phyloP scores from a whole-genome alignment of 2,797 vertebrate genomes.

The Pipistrellus kuhlii region DNA sequence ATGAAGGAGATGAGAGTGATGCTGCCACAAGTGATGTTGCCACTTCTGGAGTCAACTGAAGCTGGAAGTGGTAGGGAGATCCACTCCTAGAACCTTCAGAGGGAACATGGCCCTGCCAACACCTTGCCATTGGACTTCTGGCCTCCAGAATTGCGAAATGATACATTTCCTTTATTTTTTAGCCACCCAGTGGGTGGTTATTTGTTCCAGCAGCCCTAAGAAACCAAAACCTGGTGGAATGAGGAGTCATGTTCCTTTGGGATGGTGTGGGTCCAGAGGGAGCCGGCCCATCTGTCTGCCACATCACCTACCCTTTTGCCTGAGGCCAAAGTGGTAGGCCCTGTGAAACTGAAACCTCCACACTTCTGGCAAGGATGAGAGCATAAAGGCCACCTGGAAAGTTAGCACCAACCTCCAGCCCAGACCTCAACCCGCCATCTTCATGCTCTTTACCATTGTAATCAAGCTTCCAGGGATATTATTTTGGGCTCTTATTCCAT shows the following conservation, averaged over 20 bases:
- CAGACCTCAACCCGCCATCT: neutral
- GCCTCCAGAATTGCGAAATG: neutral
- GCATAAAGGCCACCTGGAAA: neutral
- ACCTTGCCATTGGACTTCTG: neutral
- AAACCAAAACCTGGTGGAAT: neutral
- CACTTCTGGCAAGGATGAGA: neutral
- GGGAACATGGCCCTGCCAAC: neutral
- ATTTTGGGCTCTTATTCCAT: too few species aligned
- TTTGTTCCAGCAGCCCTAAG: neutral
- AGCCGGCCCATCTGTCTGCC: rapidly evolving
- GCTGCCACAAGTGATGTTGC: neutral
- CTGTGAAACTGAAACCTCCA: neutral
- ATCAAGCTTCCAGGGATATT: neutral
- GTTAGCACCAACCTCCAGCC: neutral
- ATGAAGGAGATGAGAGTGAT: neutral
- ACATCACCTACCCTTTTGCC: too few species aligned
- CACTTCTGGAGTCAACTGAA: neutral
- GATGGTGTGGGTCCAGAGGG: too few species aligned
- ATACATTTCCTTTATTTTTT: neutral
- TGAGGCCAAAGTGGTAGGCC: too few species aligned
- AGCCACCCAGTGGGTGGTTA: neutral
- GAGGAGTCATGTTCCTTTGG: neutral
- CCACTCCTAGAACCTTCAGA: neutral
- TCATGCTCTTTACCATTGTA: neutral
- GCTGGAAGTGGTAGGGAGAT: neutral